Conservation (phyloP, 2,113 vertebrate genomes). For the Tringa solitaria region DNA sequence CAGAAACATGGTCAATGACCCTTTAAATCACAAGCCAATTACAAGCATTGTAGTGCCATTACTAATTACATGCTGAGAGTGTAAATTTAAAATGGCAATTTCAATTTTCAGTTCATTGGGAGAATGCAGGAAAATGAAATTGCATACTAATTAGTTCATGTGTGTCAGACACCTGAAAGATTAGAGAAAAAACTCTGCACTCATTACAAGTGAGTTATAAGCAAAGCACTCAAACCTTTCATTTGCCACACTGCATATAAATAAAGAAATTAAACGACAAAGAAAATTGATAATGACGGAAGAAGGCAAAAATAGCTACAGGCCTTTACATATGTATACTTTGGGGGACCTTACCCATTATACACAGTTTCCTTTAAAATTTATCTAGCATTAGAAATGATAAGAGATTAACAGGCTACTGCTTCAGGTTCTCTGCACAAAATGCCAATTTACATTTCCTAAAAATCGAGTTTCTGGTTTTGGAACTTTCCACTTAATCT, state of each 20-base stretch:
- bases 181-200: not conserved
- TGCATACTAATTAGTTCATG: slow-evolving; percentile 65
- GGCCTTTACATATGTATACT: not conserved
- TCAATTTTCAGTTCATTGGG: slow-evolving; percentile 68
- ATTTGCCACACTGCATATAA: slow-evolving; percentile 52
- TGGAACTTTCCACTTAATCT: not conserved
- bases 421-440: not conserved
- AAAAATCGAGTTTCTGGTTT: not conserved
- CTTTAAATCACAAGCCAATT: slow-evolving; percentile 68
- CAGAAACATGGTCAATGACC: slow-evolving; percentile 52
- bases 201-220: slow-evolving; percentile 60
- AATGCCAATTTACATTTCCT: not conserved
- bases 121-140: slow-evolving; percentile 65
- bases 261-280: slow-evolving; percentile 61
- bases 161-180: slow-evolving; percentile 63
- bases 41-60: slow-evolving; percentile 55
- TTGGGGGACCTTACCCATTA: not conserved
- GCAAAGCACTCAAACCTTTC: slow-evolving; percentile 48
- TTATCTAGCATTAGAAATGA: not conserved
- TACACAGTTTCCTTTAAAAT: not conserved
- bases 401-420: not conserved
- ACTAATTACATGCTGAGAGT: slow-evolving; percentile 63
- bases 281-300: slow-evolving; percentile 50
- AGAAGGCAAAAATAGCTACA: slow-evolving; percentile 32
- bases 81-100: slow-evolving; percentile 72